phyloP scores from a whole-genome alignment of 2,797 vertebrate species.

The Lepilemur septentrionalis region DNA sequence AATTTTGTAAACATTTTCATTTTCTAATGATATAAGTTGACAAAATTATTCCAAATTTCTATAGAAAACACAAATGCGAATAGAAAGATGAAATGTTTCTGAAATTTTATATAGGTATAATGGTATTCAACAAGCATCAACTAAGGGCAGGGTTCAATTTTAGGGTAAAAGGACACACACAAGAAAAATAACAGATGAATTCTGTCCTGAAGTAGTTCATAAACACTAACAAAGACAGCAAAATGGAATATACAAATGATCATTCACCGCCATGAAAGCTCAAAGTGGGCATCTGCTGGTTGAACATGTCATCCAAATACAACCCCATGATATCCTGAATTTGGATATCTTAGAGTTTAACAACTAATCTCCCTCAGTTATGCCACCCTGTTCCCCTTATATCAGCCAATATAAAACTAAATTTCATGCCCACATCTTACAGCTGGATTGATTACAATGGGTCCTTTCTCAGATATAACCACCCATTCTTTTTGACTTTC shows the following conservation, averaged over 20 bases:
- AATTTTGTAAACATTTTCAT: constrained; percentile 44
- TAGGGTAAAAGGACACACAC: not conserved
- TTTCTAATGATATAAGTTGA: constrained; percentile 45
- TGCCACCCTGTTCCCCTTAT: not conserved
- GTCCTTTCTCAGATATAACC: not conserved
- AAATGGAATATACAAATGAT: not conserved
- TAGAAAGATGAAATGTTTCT: constrained; percentile 19
- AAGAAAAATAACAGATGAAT: constrained; percentile 5
- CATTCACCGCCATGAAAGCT: not conserved
- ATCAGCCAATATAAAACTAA: not conserved
- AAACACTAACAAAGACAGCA: not conserved
- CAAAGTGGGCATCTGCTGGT: not conserved
- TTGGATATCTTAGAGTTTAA: not conserved
- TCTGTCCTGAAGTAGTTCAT: not conserved
- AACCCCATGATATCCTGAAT: not conserved
- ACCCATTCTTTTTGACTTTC: not conserved
- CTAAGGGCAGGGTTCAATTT: not conserved
- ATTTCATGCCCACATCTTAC: not conserved
- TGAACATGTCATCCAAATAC: not conserved
- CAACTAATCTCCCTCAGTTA: not conserved
- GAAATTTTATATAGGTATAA: constrained; percentile 12
- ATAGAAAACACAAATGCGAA: constrained; percentile 51
- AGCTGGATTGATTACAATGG: not conserved
- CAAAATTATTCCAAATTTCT: constrained; percentile 52
- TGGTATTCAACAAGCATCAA: not conserved